Evolutionary conservation across 2,888 invertebrate species (phyloP).

Genomic region (Osmoderma eremita): DNA sequence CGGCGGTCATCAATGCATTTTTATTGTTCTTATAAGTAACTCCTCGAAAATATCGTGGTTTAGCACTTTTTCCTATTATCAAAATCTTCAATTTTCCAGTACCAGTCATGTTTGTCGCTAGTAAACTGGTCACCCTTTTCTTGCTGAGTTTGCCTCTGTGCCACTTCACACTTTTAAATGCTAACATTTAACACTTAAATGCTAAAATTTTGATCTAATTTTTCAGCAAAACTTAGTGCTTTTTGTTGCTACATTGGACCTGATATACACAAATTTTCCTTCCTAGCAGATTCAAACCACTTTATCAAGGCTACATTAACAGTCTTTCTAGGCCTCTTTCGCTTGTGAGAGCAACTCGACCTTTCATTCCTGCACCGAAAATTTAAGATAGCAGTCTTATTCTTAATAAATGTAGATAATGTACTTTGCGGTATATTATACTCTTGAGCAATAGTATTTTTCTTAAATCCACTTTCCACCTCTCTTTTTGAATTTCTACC

Average conservation of each 20-base stretch:
- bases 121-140: conserved; percentile 3
- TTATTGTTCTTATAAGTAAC: conserved; percentile 6
- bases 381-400: neutral
- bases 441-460: conserved; percentile 16
- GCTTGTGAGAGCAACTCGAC: conserved; percentile 22
- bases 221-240: conserved; percentile 18
- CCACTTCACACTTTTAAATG: conserved; percentile 8
- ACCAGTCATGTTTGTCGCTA: neutral
- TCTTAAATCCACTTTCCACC: conserved; percentile 3
- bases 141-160: conserved; percentile 1
- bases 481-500: too few relatives aligned
- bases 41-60: conserved; percentile 9
- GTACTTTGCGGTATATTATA: conserved; percentile 19
- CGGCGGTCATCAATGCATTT: neutral
- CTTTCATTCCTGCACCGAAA: conserved; percentile 4
- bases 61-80: conserved; percentile 1
- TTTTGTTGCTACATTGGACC: conserved; percentile 15
- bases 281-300: conserved; percentile 8
- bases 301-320: conserved; percentile 18
- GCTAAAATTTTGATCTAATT: too few relatives aligned
- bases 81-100: conserved; percentile 7
- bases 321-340: conserved; percentile 17
- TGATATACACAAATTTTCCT: conserved; percentile 11
- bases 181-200: conserved; percentile 2
- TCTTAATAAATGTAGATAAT: conserved; percentile 14